Conservation (phyloP, 2,797 vertebrate genomes). For the Graptemys geographica region DNA sequence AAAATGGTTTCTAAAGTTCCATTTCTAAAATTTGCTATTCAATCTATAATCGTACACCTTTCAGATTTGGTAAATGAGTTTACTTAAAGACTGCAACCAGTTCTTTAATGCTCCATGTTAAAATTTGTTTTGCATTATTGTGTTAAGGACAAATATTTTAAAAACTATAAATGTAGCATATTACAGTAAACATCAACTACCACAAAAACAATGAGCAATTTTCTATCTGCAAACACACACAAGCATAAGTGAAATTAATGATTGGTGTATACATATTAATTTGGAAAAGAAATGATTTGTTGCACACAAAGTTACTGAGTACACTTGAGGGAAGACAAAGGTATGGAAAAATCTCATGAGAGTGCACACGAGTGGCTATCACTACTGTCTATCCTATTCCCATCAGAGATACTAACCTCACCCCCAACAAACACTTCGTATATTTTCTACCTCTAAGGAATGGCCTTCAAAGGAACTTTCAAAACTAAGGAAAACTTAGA, state of each 20-base stretch:
- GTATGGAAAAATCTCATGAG: not conserved
- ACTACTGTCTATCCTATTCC: not conserved
- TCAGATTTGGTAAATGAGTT: not conserved
- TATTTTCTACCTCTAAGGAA: not conserved
- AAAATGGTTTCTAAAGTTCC: not conserved
- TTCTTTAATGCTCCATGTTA: not conserved
- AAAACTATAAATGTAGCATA: not conserved
- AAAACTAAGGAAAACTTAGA: not conserved
- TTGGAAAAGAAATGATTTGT: not conserved
- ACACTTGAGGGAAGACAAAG: not conserved
- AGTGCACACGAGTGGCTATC: not conserved
- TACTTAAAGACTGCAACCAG: not conserved
- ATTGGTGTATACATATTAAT: not conserved
- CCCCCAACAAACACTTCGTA: not conserved
- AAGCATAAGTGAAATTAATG: not conserved
- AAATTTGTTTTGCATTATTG: too few species aligned
- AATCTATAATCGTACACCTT: not conserved
- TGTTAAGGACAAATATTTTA: not conserved
- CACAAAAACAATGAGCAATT: not conserved
- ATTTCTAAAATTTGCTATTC: not conserved
- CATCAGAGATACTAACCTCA: not conserved
- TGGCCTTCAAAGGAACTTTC: not conserved
- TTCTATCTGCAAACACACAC: not conserved
- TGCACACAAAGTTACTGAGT: not conserved
- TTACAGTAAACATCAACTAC: accelerated